Percentiles rank a stretch among this genome's conserved stretches.
phyloP scores from a whole-genome alignment of 1,140 invertebrate genomes.

The Panulirus ornatus region DNA sequence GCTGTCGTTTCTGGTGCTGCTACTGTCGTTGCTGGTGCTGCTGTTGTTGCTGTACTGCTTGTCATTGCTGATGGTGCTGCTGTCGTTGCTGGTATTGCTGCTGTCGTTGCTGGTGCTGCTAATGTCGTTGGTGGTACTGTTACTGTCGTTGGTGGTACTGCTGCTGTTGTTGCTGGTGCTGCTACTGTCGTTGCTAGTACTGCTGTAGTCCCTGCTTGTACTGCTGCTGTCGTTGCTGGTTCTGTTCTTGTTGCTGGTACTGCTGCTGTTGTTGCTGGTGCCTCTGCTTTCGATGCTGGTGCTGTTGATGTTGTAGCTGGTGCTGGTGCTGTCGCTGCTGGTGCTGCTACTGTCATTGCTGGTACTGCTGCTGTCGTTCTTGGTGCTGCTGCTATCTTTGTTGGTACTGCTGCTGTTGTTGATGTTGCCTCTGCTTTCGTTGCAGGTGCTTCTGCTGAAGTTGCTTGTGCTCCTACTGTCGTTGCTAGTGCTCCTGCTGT shows the following conservation, averaged over 20 bases:
- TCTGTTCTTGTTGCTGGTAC: neutral
- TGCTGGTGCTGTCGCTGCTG: neutral
- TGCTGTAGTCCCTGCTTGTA: too few relatives aligned
- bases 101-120: neutral
- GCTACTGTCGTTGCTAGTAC: neutral
- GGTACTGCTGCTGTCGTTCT: neutral
- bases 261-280: neutral
- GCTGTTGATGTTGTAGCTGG: neutral
- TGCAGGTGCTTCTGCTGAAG: neutral
- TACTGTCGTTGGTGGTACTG: neutral
- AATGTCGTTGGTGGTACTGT: neutral
- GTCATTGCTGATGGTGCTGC: conserved; percentile 5
- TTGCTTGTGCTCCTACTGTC: neutral
- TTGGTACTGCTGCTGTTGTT: too few relatives aligned
- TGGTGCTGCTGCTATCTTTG: neutral
- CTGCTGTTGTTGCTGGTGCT: neutral
- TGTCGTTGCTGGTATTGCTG: neutral
- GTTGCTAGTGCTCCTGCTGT: too few relatives aligned
- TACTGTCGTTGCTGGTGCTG: conserved; percentile 2
- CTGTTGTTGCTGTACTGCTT: neutral
- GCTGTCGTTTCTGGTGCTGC: neutral
- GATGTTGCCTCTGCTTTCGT: neutral
- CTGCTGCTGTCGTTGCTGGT: neutral
- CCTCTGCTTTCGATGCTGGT: neutral
- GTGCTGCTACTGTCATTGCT: neutral